Evolutionary conservation across 2,113 vertebrate species (phyloP).

Genomic region (Eudyptes chrysolophus): DNA sequence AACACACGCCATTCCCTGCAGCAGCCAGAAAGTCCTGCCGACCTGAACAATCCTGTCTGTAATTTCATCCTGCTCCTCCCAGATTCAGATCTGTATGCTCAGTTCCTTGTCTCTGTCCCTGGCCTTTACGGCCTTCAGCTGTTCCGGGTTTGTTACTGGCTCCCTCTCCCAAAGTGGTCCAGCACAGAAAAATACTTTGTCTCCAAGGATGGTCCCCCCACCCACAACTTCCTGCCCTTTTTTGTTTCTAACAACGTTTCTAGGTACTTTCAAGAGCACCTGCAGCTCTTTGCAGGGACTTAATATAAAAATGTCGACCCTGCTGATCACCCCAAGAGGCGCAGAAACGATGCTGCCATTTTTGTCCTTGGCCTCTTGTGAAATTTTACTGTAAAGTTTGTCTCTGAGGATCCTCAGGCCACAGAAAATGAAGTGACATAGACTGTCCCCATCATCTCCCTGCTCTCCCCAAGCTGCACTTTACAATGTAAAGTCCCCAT

Average conservation of each 20-base stretch:
- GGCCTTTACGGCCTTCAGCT: neutral
- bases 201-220: neutral
- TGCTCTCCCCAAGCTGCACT: neutral
- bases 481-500: no score
- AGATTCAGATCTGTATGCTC: neutral
- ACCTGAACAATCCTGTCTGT: neutral
- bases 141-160: neutral
- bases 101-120: neutral
- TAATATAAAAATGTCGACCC: neutral
- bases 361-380: neutral
- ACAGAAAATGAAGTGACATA: neutral
- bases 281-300: neutral
- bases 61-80: neutral
- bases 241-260: neutral
- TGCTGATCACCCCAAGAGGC: neutral
- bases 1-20: accelerated
- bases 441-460: neutral
- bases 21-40: neutral
- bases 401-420: neutral
- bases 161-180: neutral
- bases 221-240: neutral
- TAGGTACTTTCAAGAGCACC: neutral
- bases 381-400: neutral
- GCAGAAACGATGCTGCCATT: neutral
- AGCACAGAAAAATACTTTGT: neutral